Conservation (phyloP, 2,888 invertebrate species). For the Sceliomorpha sp. region DNA sequence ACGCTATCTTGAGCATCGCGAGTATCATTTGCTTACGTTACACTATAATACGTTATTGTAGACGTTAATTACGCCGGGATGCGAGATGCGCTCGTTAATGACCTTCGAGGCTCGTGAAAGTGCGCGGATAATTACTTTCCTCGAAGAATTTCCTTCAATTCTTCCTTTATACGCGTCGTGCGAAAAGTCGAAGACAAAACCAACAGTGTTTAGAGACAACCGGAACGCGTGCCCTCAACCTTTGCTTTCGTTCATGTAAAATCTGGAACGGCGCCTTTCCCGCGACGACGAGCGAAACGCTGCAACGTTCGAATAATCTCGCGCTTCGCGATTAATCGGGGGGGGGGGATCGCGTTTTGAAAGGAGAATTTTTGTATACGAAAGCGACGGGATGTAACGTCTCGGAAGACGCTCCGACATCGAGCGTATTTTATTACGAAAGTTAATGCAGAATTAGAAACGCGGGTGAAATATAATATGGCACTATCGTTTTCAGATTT, state of each 20-base stretch:
- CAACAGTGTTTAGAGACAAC: slow-evolving; percentile 52
- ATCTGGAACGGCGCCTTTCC: slow-evolving; percentile 47
- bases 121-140: slow-evolving; percentile 73
- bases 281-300: slow-evolving; percentile 39
- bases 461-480: too few species aligned
- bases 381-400: too few species aligned
- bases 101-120: slow-evolving; percentile 74
- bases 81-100: slow-evolving; percentile 69
- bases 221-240: slow-evolving; percentile 58
- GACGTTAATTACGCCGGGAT: slow-evolving; percentile 38
- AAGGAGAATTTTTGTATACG: slow-evolving; percentile 28
- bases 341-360: slow-evolving; percentile 31
- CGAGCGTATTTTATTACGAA: too few species aligned
- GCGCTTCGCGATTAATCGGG: slow-evolving; percentile 35
- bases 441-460: too few species aligned
- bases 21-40: not conserved
- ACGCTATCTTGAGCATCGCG: not conserved
- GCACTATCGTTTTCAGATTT: too few species aligned
- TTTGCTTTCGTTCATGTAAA: slow-evolving; percentile 60
- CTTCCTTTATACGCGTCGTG: slow-evolving; percentile 56
- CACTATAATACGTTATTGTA: slow-evolving; percentile 21
- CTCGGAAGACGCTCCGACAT: too few species aligned
- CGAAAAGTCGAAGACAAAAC: slow-evolving; percentile 54
- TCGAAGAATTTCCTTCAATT: slow-evolving; percentile 63
- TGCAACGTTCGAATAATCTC: not conserved